Percentiles rank a stretch among this genome's conserved stretches.
phyloP scores from a whole-genome alignment of 2,888 invertebrate species.

The Taenaris catops region DNA sequence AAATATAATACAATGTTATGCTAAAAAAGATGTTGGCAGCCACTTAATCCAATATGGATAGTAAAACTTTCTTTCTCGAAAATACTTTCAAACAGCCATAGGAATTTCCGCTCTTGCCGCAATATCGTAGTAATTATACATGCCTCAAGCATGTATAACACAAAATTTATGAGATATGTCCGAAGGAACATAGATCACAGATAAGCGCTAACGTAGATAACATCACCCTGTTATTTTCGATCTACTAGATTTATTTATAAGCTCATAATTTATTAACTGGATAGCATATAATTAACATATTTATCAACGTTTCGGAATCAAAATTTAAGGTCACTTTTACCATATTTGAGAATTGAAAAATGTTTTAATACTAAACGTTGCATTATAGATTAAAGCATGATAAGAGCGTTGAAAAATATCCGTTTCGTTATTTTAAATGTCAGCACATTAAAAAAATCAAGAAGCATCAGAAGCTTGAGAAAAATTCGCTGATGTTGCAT shows the following conservation, averaged over 20 bases:
- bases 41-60: constrained; percentile 21
- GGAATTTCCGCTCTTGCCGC: constrained; percentile 25
- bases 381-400: no score
- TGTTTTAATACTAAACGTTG: no score
- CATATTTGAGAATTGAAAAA: not conserved
- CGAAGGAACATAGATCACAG: constrained; percentile 7
- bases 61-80: constrained; percentile 29
- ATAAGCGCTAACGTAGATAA: constrained; percentile 11
- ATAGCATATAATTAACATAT: constrained; percentile 8
- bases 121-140: constrained; percentile 17
- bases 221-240: constrained; percentile 10
- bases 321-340: not conserved
- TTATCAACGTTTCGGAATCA: constrained; percentile 2
- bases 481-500: no score
- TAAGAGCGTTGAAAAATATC: no score
- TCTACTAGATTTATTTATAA: constrained; percentile 12
- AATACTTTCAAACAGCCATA: constrained; percentile 29
- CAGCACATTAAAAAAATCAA: no score
- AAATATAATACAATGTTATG: not conserved
- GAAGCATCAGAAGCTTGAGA: no score
- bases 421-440: no score
- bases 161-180: constrained; percentile 12
- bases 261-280: constrained; percentile 5
- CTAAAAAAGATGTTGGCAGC: constrained; percentile 12
- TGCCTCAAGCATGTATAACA: constrained; percentile 9